These are phyloP conservation scores for Orchesella cincta DNA, from an alignment of 1,140 invertebrate genomes.

Conservation along the genomic window DNA sequence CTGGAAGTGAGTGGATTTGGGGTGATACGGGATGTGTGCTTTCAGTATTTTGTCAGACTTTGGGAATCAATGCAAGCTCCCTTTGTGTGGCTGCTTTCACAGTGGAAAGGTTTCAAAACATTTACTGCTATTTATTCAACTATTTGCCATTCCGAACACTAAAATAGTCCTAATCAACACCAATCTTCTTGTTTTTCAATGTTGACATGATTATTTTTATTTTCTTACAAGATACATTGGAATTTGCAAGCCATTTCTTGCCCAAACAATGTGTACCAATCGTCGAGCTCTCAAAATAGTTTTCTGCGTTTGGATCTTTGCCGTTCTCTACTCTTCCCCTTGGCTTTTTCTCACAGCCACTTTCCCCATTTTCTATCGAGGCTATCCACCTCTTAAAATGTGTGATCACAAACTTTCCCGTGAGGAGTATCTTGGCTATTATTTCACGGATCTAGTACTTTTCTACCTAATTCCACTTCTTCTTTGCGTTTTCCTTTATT, in stretches of 20 bases:
- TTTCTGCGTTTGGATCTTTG: constrained; percentile 63
- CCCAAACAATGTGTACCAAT: constrained; percentile 63
- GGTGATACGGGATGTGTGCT: constrained; percentile 64
- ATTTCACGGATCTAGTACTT: constrained; percentile 64
- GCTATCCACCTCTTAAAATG: constrained; percentile 55
- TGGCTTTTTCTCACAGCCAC: constrained; percentile 61
- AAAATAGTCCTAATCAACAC: not conserved
- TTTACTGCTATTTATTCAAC: not conserved
- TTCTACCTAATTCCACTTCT: constrained; percentile 66
- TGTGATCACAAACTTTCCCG: constrained; percentile 61
- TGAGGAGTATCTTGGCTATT: constrained; percentile 61
- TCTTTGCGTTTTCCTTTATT: constrained; percentile 62
- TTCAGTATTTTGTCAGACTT: constrained; percentile 66
- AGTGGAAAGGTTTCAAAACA: constrained; percentile 62
- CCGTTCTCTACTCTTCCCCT: constrained; percentile 60
- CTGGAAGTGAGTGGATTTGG: constrained; percentile 64
- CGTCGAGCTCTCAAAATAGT: constrained; percentile 64
- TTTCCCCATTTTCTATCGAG: constrained; percentile 55
- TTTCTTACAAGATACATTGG: constrained; percentile 63
- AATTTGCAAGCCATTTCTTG: constrained; percentile 62
- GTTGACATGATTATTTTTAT: no score
- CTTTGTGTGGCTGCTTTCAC: constrained; percentile 70
- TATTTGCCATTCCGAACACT: not conserved
- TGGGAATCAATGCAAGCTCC: constrained; percentile 70
- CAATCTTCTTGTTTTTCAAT: no score